A percentile compares a stretch with the other conserved stretches of the same genome.
These are phyloP conservation scores for Loxodonta africana DNA, from an alignment of 2,113 vertebrate genomes.

Conservation along the genomic window DNA sequence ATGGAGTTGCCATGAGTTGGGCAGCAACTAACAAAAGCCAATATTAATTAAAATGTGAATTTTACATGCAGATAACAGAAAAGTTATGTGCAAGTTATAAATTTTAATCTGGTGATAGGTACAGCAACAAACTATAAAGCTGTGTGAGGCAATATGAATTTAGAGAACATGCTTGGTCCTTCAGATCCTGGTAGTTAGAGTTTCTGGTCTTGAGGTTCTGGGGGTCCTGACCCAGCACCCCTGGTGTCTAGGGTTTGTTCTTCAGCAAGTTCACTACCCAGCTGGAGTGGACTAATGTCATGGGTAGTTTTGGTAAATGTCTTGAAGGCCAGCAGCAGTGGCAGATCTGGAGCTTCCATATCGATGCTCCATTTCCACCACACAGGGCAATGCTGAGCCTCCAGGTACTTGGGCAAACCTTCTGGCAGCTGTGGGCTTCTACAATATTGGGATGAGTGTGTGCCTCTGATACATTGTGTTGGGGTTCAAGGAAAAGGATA, in stretches of 20 bases:
- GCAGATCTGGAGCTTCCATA: neutral
- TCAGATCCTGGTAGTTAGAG: neutral
- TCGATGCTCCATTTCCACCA: neutral
- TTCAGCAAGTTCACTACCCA: neutral
- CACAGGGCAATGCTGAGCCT: accelerated
- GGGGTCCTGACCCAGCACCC: neutral
- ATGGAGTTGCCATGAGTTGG: neutral
- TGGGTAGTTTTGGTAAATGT: neutral
- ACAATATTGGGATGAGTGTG: neutral
- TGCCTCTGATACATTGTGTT: accelerated
- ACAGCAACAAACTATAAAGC: neutral
- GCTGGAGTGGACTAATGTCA: neutral
- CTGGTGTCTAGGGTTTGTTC: neutral
- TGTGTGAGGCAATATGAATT: neutral
- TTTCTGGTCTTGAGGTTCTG: neutral
- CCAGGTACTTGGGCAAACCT: accelerated
- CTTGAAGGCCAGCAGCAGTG: neutral
- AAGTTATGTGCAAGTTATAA: neutral
- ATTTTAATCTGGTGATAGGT: neutral
- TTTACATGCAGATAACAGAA: neutral
- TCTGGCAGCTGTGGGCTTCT: neutral
- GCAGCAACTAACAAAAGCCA: neutral
- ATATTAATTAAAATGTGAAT: constrained; percentile 18
- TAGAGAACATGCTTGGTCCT: neutral
- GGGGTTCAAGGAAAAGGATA: neutral